Evolutionary conservation across 2,113 vertebrate species (phyloP), one percentile per base, ranked within the genome.

Genomic region (Etheostoma spectabile): DNA sequence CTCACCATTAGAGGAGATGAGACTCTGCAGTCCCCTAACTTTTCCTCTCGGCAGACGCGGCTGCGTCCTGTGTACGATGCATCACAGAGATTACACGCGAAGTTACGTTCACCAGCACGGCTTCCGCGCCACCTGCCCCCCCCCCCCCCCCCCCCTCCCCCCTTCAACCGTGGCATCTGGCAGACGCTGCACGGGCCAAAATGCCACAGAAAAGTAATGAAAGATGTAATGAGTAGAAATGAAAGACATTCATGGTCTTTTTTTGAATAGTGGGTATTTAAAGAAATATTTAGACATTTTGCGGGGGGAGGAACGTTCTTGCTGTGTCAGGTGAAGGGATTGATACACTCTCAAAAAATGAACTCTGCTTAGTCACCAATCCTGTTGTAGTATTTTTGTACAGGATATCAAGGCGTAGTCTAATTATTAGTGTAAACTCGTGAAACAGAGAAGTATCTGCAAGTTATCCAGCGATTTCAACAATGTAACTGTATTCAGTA

Each of bases 21-120:
- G n/a, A 80, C 85, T n/a, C 83, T 88, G 79, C 56, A 59, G 73
- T 24, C n/a, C 73, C 52, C 56, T 65, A 60, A 72, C 63, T 24
- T 35, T 74, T 84, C 48, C 75, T 64, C 79, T 68, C 21, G 33
- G 83, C 76, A 86, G 81, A 90, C 75, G 63, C 22, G 33, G 77
- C 77, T 13, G 65, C 19, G 2, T 92, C 59, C 55, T 77, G 90
- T 88, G 89, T 91, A 78, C 74, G 80, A 89, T 80, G 92, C 88
- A 22, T 90, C 89, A 86, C 61, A 49, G 74, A 71, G 88, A 76
- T 87, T 90, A 92, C 85, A 88, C 53, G 45, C 14, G n/a, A 71
- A 55, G 45, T 83, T 70, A 35, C 22, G 63, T 48, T 66, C 87
- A 80, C 79, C 73, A 55, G 73, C 77, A 80, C 10, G n/a, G 65